Base-by-base conservation (phyloP, 2,113 vertebrate genomes). In the Megalops atlanticus region DNA sequence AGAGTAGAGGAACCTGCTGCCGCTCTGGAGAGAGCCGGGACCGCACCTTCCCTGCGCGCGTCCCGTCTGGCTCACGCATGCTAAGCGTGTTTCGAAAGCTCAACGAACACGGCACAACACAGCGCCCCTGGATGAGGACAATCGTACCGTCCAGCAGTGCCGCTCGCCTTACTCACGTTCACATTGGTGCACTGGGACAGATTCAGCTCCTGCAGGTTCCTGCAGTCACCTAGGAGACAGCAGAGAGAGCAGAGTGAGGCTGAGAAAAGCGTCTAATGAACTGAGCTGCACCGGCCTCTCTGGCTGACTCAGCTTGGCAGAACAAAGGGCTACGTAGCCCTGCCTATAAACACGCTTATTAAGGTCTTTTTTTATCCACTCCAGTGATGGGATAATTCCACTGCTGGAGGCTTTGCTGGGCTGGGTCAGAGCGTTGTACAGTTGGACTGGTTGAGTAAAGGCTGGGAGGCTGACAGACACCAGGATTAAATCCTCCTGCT, bases 201-300 rank as follows among this genome's bases (percentile, higher is more conserved):
- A 85, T 92, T 93, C 86, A 94, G 78, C 43, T 93, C 89, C 87
- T 93, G 92, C 40, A 93, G 85, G 86, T 92, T 94, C 86, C 70
- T 91, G 40, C 92, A 94, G 81, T 92, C 85, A 84, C 90, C 89
- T 94, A 86, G 87, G 86, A 92, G 72, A 43, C 72, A 54, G 90
- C 86, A 70, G 58, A 64, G 58, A 64, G 24, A 64, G 58, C 8
- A 72, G n/a, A 72, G 33, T 27, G 54, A 69, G 35, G 58, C 58
- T 27, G 58, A 1, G 58, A n/a, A 6, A n/a, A 4, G 10, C 8
- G 58, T 8, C 31, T n/a, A 27, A 64, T 64, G 58, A 24, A 3
- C 72, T 11, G 11, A 21, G 69, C 36, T 3, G 0, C 6, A 18
- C 21, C 6, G 21, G 68, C 24, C n/a, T n/a, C 14, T 1, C 1